A percentile compares a stretch with the other conserved stretches of the same genome.
Conservation (phyloP, 2,113 vertebrate species). For the Pituophis catenifer region DNA sequence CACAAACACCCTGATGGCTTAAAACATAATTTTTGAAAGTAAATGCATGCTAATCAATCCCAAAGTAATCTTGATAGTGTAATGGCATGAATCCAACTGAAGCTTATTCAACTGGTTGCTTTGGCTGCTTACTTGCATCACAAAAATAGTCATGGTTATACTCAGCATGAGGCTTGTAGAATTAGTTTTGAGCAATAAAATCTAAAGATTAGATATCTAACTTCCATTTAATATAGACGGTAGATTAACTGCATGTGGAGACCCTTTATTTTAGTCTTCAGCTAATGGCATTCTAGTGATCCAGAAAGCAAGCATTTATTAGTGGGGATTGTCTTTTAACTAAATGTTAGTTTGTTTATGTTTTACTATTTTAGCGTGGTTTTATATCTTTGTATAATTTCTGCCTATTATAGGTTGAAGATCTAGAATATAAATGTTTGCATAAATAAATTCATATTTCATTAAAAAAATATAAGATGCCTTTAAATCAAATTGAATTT, state of each 20-base stretch:
- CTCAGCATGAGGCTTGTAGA: not conserved
- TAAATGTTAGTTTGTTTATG: not conserved
- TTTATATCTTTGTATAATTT: not conserved
- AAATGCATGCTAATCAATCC: not conserved
- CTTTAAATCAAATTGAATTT: not conserved
- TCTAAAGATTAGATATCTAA: not conserved
- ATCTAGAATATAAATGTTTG: not conserved
- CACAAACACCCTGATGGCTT: not conserved
- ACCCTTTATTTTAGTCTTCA: not conserved
- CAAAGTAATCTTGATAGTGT: not conserved
- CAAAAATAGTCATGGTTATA: not conserved
- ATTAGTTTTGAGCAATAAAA: not conserved
- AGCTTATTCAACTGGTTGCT: not conserved
- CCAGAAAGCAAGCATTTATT: not conserved
- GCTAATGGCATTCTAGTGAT: not conserved
- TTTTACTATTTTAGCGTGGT: not conserved
- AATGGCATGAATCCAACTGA: not conserved
- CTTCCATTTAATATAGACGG: not conserved
- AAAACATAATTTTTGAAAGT: not conserved
- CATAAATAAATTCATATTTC: not conserved
- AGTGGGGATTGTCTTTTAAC: not conserved
- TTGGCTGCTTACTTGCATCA: not conserved
- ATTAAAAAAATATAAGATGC: not conserved
- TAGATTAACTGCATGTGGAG: not conserved
- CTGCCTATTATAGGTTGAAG: not conserved